These are phyloP conservation scores for Ellobius talpinus DNA, from an alignment of 2,113 vertebrate species.

Conservation along the genomic window DNA sequence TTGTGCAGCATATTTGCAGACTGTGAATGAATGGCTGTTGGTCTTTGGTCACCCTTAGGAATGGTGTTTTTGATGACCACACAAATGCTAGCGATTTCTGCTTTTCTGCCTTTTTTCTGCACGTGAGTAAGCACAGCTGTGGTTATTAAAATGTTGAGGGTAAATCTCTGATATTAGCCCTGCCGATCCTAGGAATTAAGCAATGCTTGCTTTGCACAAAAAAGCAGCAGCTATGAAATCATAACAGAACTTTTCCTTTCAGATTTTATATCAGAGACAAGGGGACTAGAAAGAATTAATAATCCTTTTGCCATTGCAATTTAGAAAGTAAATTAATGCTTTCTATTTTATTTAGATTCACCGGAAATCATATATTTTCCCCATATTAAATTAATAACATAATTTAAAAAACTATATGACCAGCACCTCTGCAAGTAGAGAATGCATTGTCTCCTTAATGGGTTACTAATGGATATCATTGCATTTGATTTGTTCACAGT, in stretches of 20 bases:
- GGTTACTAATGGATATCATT: neutral
- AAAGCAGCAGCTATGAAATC: conserved; percentile 48
- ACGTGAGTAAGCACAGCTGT: conserved; percentile 62
- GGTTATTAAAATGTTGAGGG: conserved; percentile 54
- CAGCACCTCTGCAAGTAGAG: neutral
- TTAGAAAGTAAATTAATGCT: neutral
- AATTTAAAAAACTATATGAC: neutral
- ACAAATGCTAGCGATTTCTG: conserved; percentile 35
- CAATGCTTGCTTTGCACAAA: conserved; percentile 22
- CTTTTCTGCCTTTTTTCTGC: neutral
- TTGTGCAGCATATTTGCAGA: conserved; percentile 59
- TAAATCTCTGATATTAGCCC: conserved; percentile 20
- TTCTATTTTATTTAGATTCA: neutral
- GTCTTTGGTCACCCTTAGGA: conserved; percentile 52
- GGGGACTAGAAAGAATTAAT: conserved; percentile 9
- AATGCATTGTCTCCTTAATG: neutral
- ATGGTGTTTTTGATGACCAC: conserved; percentile 51
- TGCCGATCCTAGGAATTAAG: conserved; percentile 62
- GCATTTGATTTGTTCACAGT: neutral
- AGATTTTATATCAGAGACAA: conserved; percentile 5
- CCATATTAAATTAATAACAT: neutral
- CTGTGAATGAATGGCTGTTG: conserved; percentile 40
- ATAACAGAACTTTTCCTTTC: conserved; percentile 37
- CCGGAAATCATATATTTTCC: neutral
- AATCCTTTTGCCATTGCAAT: neutral